These are phyloP conservation scores for Vidua macroura DNA, from an alignment of 2,113 vertebrate genomes.

Conservation along the genomic window DNA sequence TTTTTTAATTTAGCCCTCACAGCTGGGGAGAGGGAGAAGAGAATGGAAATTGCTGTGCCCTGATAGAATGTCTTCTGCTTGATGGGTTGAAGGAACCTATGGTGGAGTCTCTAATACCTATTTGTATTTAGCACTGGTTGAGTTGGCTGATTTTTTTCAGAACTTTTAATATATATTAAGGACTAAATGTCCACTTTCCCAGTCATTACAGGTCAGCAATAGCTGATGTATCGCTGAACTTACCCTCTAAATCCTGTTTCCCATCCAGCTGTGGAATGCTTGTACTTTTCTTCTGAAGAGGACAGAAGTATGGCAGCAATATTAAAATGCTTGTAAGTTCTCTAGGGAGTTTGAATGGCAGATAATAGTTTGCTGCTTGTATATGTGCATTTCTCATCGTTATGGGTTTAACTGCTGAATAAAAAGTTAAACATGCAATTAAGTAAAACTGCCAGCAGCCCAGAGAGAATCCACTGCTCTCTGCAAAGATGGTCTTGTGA, in stretches of 20 bases:
- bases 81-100: background rate
- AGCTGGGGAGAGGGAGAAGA: background rate
- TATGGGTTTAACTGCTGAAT: constrained; percentile 36
- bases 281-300: background rate
- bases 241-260: background rate
- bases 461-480: background rate
- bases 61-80: background rate
- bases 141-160: background rate
- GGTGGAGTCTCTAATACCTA: background rate
- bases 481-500: constrained; percentile 34
- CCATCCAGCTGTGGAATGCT: background rate
- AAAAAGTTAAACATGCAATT: constrained; percentile 56
- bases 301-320: background rate
- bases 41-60: background rate
- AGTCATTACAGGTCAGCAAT: background rate
- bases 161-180: background rate
- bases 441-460: constrained; percentile 33
- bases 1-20: background rate
- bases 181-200: background rate
- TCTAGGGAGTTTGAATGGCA: background rate
- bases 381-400: background rate
- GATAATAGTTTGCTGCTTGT: constrained; percentile 1
- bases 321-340: background rate
- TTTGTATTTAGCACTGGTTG: background rate
- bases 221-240: background rate